Percentiles rank a stretch among this genome's conserved stretches.
Evolutionary conservation across 2,797 vertebrate genomes (phyloP).

Genomic region (Hafferia zeledoni): DNA sequence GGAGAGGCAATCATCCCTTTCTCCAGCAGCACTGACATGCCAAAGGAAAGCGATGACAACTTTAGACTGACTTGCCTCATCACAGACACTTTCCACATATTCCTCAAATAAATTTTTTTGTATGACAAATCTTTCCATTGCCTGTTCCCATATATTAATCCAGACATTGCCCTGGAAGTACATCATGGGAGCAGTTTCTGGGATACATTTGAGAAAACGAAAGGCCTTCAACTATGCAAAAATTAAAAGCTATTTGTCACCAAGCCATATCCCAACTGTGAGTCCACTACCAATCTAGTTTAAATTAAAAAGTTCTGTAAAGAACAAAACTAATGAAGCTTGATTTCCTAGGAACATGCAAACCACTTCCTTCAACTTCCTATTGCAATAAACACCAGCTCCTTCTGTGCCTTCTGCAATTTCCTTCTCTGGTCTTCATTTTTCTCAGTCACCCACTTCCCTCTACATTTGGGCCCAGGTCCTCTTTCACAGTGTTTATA

Average conservation of each 20-base stretch:
- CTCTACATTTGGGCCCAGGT: background rate
- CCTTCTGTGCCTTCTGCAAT: background rate
- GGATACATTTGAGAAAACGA: slow-evolving; percentile 9
- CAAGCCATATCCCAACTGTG: background rate
- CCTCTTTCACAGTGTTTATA: background rate
- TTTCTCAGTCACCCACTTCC: background rate
- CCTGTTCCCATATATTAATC: slow-evolving; percentile 25
- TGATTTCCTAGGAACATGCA: slow-evolving; percentile 26
- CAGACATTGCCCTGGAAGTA: background rate
- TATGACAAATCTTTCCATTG: slow-evolving; percentile 31
- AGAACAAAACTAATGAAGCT: slow-evolving; percentile 19
- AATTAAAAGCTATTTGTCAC: slow-evolving; percentile 7
- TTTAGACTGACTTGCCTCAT: slow-evolving; percentile 42
- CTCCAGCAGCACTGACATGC: background rate
- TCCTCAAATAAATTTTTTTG: slow-evolving; percentile 23
- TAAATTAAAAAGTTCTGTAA: slow-evolving; percentile 24
- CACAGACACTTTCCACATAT: slow-evolving; percentile 24
- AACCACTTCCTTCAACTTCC: slow-evolving; percentile 11
- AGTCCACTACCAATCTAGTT: slow-evolving; percentile 12
- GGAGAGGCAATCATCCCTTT: slow-evolving; percentile 33
- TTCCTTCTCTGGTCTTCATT: background rate
- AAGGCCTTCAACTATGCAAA: background rate
- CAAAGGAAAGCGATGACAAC: slow-evolving; percentile 59
- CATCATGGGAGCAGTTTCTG: slow-evolving; percentile 1
- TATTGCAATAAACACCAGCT: slow-evolving; percentile 48